phyloP scores from a whole-genome alignment of 2,888 invertebrate species.

The Phalangium opilio region DNA sequence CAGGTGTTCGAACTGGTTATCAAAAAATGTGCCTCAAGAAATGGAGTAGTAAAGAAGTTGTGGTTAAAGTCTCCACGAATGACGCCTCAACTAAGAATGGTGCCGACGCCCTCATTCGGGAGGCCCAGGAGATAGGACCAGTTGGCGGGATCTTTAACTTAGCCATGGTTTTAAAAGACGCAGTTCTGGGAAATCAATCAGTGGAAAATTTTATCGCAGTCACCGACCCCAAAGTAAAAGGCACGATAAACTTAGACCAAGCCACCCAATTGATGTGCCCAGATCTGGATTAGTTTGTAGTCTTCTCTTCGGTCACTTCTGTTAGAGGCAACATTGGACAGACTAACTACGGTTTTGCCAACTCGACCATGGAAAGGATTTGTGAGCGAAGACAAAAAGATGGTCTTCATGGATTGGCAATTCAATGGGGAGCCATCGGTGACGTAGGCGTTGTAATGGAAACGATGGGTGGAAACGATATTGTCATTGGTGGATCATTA shows the following conservation, averaged over 20 bases:
- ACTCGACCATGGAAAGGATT: constrained; percentile 92
- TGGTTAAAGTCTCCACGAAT: constrained; percentile 48
- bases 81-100: constrained; percentile 55
- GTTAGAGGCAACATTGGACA: constrained; percentile 95
- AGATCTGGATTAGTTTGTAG: constrained; percentile 74
- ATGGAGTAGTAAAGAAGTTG: constrained; percentile 44
- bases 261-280: constrained; percentile 61
- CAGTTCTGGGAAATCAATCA: constrained; percentile 69
- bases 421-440: constrained; percentile 98
- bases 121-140: constrained; percentile 49
- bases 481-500: constrained; percentile 83
- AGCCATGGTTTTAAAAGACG: constrained; percentile 66
- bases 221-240: constrained; percentile 67
- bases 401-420: constrained; percentile 73
- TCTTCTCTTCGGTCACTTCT: constrained; percentile 90
- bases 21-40: constrained; percentile 67
- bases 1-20: constrained; percentile 80
- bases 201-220: constrained; percentile 64
- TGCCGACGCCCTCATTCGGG: constrained; percentile 49
- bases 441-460: constrained; percentile 88
- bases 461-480: constrained; percentile 70
- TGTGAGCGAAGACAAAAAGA: constrained; percentile 67
- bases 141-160: constrained; percentile 85
- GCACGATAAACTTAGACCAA: constrained; percentile 63
- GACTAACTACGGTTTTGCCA: constrained; percentile 89